A percentile compares a stretch with the other conserved stretches of the same genome.
Evolutionary conservation across 2,888 invertebrate species (phyloP).

Genomic region (Diarsia mendica): DNA sequence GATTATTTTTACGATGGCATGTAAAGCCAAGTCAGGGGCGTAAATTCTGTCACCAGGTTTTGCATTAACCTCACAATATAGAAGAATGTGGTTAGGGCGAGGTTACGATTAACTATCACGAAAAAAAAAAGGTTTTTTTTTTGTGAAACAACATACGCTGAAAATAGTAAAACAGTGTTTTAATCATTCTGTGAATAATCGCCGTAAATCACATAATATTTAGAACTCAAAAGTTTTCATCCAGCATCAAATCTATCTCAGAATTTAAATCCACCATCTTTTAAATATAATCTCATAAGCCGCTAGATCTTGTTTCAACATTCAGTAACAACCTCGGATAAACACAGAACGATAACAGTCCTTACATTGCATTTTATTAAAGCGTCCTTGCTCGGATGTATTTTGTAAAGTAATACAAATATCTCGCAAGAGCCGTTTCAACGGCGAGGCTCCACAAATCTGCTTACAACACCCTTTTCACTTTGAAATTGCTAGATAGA

Average conservation of each 20-base stretch:
- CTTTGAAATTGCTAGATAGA: constrained; percentile 73
- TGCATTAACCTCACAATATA: no score
- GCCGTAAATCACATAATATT: not conserved
- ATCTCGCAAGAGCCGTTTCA: constrained; percentile 63
- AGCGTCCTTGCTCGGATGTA: constrained; percentile 50
- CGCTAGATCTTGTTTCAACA: constrained; percentile 33
- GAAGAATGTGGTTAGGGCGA: not conserved
- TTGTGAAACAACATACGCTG: not conserved
- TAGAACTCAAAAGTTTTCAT: no score
- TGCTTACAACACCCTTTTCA: constrained; percentile 69
- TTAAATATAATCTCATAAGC: constrained; percentile 12
- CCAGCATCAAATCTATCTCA: not conserved
- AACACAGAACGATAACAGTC: constrained; percentile 44
- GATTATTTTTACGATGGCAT: no score
- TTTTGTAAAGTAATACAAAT: constrained; percentile 68
- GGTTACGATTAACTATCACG: not conserved
- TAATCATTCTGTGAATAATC: not conserved
- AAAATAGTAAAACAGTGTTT: not conserved
- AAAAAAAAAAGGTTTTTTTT: not conserved
- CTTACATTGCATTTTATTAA: constrained; percentile 61
- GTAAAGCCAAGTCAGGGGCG: no score
- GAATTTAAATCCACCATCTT: not conserved
- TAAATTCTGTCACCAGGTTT: no score
- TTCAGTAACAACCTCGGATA: constrained; percentile 29
- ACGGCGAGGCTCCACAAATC: constrained; percentile 62